A percentile compares a stretch with the other conserved stretches of the same genome.
Conservation (phyloP, 2,113 vertebrate species). For the Leucoraja erinaceus region DNA sequence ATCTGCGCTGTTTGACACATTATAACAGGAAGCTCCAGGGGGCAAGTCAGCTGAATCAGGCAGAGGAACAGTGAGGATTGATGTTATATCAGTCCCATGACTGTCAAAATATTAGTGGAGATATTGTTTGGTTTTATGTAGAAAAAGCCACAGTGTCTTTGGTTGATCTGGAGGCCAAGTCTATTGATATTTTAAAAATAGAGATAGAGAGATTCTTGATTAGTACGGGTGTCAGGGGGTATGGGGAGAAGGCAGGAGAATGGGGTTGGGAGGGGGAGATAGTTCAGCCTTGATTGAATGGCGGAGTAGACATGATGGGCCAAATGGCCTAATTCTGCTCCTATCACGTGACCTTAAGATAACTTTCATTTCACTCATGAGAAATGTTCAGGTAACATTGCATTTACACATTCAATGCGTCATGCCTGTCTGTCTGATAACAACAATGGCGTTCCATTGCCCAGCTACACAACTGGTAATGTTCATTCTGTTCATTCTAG, state of each 20-base stretch:
- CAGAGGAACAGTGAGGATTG: not conserved
- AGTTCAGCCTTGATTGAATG: no score
- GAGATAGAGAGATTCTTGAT: no score
- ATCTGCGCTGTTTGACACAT: not conserved
- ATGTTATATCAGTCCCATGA: not conserved
- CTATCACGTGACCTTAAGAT: no score
- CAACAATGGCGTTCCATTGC: not conserved
- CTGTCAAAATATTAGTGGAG: not conserved
- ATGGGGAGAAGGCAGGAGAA: no score
- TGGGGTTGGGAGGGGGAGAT: no score
- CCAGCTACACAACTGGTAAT: not conserved
- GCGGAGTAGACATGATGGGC: no score
- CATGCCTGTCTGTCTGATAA: not conserved
- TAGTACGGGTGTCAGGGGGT: no score
- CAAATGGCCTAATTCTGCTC: no score
- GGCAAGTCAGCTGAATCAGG: slow-evolving; percentile 11
- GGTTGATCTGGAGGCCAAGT: no score
- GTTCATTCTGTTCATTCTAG: slow-evolving; percentile 28
- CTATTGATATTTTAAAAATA: no score
- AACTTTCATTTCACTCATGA: not conserved
- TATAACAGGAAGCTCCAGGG: not conserved
- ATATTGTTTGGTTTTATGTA: not conserved
- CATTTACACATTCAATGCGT: not conserved
- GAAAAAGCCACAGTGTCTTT: not conserved
- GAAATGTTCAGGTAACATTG: not conserved